These are phyloP conservation scores for Eucidaris tribuloides DNA, from an alignment of 35 echinoderm and acorn worm species.

Conservation along the genomic window DNA sequence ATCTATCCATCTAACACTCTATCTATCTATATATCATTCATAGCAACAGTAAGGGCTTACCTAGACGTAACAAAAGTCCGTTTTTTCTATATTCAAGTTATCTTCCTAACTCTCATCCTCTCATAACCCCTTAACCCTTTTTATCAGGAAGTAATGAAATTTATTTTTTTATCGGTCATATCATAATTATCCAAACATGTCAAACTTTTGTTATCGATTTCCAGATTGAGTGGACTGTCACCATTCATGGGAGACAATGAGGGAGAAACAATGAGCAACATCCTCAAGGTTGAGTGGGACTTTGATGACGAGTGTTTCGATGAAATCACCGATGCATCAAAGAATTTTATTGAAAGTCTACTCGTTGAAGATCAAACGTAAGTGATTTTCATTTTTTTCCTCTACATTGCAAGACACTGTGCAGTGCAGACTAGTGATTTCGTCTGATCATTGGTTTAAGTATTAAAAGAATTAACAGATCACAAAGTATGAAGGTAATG, in stretches of 20 bases:
- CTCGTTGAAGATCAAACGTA: conserved; percentile 69
- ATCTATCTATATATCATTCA: no score
- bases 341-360: conserved; percentile 95
- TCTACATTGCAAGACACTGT: no score
- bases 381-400: conserved; percentile 30
- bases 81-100: no score
- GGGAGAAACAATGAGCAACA: conserved; percentile 94
- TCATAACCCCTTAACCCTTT: neutral
- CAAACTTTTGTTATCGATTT: neutral
- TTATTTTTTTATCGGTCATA: neutral
- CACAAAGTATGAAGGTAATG: no score
- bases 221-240: conserved; percentile 92
- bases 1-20: no score
- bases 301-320: conserved; percentile 97
- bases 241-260: conserved; percentile 99
- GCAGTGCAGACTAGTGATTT: no score
- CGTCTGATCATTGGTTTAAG: no score
- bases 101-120: no score
- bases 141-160: neutral
- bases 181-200: neutral
- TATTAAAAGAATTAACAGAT: no score
- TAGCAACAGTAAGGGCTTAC: no score
- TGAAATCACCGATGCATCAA: conserved; percentile 91
- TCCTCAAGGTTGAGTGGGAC: conserved; percentile 86
- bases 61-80: no score